Evolutionary conservation across 2,888 invertebrate genomes (phyloP).

Genomic region (Drosophila dives): DNA sequence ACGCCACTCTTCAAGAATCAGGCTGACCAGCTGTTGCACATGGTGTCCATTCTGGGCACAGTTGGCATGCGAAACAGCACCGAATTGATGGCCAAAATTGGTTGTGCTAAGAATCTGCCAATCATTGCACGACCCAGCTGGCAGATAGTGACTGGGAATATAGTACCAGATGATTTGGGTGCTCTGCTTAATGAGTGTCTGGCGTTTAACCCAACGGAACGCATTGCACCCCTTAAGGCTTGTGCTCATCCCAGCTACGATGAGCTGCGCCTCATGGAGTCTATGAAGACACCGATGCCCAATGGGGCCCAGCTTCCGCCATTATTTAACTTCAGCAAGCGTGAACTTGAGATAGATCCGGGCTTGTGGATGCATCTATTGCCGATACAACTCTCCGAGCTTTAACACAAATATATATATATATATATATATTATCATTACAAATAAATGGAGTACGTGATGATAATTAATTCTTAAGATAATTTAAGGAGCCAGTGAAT

Average conservation of each 20-base stretch:
- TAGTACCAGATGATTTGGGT: constrained; percentile 95
- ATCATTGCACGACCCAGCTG: constrained; percentile 99
- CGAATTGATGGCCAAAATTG: constrained; percentile 3
- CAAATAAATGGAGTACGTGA: not conserved
- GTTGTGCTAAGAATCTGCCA: not conserved
- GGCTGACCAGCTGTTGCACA: constrained; percentile 98
- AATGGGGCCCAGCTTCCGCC: constrained; percentile 96
- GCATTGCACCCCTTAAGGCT: constrained; percentile 97
- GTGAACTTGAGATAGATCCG: constrained; percentile 85
- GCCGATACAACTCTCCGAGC: constrained; percentile 37
- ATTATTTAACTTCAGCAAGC: constrained; percentile 97
- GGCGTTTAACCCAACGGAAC: constrained; percentile 97
- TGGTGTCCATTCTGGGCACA: constrained; percentile 98
- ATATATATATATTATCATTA: not conserved
- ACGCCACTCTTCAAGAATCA: constrained; percentile 98
- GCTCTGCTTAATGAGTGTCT: constrained; percentile 94
- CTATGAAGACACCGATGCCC: constrained; percentile 94
- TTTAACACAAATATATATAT: not conserved
- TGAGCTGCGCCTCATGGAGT: constrained; percentile 93
- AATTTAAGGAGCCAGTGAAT: not conserved
- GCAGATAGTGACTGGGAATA: constrained; percentile 97
- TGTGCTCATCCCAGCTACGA: constrained; percentile 99
- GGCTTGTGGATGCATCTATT: constrained; percentile 62
- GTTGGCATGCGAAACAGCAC: constrained; percentile 93
- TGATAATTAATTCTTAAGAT: constrained; percentile 6